A percentile compares a stretch with the other conserved stretches of the same genome.
phyloP scores from a whole-genome alignment of 2,888 invertebrate species.

The Phragmatobia fuliginosa region DNA sequence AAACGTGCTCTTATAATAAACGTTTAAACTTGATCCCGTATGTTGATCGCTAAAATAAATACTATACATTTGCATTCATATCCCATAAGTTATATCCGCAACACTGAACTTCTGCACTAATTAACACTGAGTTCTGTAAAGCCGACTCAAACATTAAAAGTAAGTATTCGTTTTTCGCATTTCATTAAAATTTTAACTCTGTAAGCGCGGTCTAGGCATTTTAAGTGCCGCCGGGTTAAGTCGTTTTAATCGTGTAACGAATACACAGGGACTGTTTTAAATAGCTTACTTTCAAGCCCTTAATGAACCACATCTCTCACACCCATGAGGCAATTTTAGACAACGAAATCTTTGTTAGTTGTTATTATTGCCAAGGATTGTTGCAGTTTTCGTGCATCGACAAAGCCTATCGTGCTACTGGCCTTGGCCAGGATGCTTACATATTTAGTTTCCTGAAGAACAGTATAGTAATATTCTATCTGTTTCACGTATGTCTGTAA shows the following conservation, averaged over 20 bases:
- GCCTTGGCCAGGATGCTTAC: no score
- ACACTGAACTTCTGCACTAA: conserved; percentile 51
- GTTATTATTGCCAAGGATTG: conserved; percentile 13
- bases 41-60: conserved; percentile 28
- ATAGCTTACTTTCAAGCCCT: conserved; percentile 49
- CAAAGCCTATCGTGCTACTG: background rate
- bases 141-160: conserved; percentile 70
- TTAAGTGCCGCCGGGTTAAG: conserved; percentile 65
- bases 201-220: conserved; percentile 70
- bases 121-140: conserved; percentile 55
- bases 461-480: no score
- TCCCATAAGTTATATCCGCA: conserved; percentile 40
- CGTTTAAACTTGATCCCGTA: conserved; percentile 3
- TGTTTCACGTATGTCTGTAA: no score
- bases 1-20: conserved; percentile 3
- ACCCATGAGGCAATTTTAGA: conserved; percentile 32
- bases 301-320: conserved; percentile 50
- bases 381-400: conserved; percentile 8
- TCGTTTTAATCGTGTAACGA: conserved; percentile 71
- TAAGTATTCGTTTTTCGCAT: conserved; percentile 72
- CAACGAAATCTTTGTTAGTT: conserved; percentile 27
- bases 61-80: conserved; percentile 39
- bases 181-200: conserved; percentile 74
- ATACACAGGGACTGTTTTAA: conserved; percentile 67
- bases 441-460: no score